Evolutionary conservation across 2,113 vertebrate genomes (phyloP), one percentile per base, ranked within the genome.

Genomic region (Siniperca chuatsi): DNA sequence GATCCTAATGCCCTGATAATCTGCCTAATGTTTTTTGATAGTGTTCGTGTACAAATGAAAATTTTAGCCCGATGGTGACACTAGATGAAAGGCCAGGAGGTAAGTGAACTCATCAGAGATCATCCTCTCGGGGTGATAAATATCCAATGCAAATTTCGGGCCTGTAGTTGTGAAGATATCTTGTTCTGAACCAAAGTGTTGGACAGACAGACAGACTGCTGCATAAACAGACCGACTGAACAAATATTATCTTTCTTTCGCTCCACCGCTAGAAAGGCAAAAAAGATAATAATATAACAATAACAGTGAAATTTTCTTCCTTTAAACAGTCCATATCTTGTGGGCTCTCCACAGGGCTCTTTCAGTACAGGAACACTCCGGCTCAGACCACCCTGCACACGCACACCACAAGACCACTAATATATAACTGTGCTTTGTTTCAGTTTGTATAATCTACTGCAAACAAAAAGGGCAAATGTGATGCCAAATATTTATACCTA

Each of bases 301-400:
- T 55, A 44, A 25, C 46, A 70, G 54, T 35, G 48, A 10, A 5
- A 54, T 74, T n/a, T 18, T n/a, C 25, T 50, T 70, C 33, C 55
- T 62, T 60, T 57, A 33, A 52, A 46, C 44, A 37, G 40, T 54
- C 10, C 40, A 33, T 62, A 35, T 23, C 8, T 75, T 82, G 72
- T 54, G 60, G 70, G 37, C 5, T 82, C 48, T 74, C 21, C 40
- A 37, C 58, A 16, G 40, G 33, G 5, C 44, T 68, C 67, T 40
- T 67, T 62, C 64, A 68, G 40, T 44, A 7, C 20, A 6, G 46
- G 66, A 79, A 76, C 23, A 61, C 52, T 71, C 8, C 4, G n/a
- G 25, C 66, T 70, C 61, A 65, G 89, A 85, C 86, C 77, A 81
- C 73, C 79, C 82, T 74, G 79, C 54, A 72, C n/a, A 78, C 7